These are phyloP conservation scores for Trypoxylus dichotomus DNA, from an alignment of 1,140 invertebrate genomes.

Conservation along the genomic window DNA sequence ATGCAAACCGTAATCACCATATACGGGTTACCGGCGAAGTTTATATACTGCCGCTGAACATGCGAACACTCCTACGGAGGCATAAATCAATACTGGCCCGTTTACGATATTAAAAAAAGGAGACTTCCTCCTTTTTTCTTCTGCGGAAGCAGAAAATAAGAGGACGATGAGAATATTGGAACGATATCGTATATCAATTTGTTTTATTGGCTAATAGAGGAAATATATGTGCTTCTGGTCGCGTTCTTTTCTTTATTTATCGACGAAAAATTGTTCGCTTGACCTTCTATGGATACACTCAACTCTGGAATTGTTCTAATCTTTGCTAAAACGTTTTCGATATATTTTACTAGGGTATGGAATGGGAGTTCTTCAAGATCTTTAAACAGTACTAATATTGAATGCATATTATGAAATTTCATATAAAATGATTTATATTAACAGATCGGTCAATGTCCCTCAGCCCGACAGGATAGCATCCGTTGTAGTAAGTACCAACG, in stretches of 20 bases:
- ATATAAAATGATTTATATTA: too few species aligned
- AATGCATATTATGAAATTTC: too few species aligned
- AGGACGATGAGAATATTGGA: background rate
- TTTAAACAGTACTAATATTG: too few species aligned
- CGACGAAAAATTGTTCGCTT: background rate
- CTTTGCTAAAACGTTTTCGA: too few species aligned
- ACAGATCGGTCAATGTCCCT: too few species aligned
- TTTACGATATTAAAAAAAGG: background rate
- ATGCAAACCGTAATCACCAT: slow-evolving; percentile 21
- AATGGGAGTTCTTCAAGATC: too few species aligned
- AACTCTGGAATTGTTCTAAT: background rate
- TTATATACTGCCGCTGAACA: slow-evolving; percentile 16
- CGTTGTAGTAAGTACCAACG: too few species aligned
- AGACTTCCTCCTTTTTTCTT: background rate
- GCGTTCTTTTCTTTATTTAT: background rate
- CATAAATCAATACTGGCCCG: slow-evolving; percentile 13
- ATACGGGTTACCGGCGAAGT: slow-evolving; percentile 12
- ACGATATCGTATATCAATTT: slow-evolving; percentile 13
- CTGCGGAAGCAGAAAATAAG: background rate
- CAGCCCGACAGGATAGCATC: too few species aligned
- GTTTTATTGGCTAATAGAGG: slow-evolving; percentile 14
- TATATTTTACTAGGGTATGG: too few species aligned
- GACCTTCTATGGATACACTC: background rate
- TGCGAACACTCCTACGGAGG: background rate
- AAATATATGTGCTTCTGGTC: background rate